Conservation (phyloP, 1,140 invertebrate genomes). For the Druon quercuslanigerum region DNA sequence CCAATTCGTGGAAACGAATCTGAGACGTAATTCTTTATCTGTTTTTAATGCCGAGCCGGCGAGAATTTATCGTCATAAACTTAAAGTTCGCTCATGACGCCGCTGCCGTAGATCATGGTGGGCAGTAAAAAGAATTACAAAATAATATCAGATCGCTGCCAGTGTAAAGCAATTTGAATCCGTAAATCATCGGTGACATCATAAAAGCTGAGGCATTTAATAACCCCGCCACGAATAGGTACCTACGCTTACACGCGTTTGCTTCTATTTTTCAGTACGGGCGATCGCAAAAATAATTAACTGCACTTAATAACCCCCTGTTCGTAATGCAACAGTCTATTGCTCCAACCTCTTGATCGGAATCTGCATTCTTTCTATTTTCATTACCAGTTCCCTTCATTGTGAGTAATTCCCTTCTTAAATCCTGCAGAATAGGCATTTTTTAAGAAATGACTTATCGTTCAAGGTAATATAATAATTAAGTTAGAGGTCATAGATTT, state of each 20-base stretch:
- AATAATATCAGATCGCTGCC: slow-evolving; percentile 16
- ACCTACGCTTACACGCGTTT: slow-evolving; percentile 5
- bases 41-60: slow-evolving; percentile 35
- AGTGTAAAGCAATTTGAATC: slow-evolving; percentile 12
- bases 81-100: slow-evolving; percentile 41
- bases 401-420: slow-evolving; percentile 23
- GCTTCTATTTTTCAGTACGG: slow-evolving; percentile 12
- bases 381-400: slow-evolving; percentile 21
- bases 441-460: slow-evolving; percentile 10
- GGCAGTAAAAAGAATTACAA: slow-evolving; percentile 31
- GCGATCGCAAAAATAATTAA: slow-evolving; percentile 27
- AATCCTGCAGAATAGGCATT: slow-evolving; percentile 7
- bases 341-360: background rate
- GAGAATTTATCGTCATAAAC: slow-evolving; percentile 40
- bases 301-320: slow-evolving; percentile 26
- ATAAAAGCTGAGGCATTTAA: slow-evolving; percentile 23
- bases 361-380: slow-evolving; percentile 28
- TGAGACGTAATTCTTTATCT: background rate
- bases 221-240: slow-evolving; percentile 18
- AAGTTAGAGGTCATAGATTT: background rate
- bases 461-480: slow-evolving; percentile 5
- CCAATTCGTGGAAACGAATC: slow-evolving; percentile 33
- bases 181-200: slow-evolving; percentile 25
- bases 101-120: slow-evolving; percentile 36
- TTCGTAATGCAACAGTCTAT: slow-evolving; percentile 20